Conservation (phyloP, 2,888 invertebrate species). For the Agrochola macilenta region DNA sequence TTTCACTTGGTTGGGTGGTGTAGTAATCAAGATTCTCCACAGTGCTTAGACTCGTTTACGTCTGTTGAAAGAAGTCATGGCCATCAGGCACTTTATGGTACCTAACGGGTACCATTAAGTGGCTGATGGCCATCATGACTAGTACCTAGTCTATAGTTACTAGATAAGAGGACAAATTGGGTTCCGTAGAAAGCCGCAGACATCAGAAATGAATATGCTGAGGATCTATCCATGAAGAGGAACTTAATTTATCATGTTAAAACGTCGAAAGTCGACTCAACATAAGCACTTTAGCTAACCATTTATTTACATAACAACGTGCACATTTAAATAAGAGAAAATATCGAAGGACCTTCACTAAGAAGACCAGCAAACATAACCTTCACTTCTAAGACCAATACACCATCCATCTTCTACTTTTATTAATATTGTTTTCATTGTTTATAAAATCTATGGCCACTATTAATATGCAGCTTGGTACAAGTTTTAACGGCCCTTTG, state of each 20-base stretch:
- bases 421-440: conserved; percentile 34
- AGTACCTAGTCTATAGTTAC: background rate
- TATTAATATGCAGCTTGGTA: conserved; percentile 29
- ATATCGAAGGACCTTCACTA: background rate
- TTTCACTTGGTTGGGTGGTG: background rate
- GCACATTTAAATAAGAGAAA: conserved; percentile 14
- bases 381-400: conserved; percentile 5
- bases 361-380: background rate
- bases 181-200: background rate
- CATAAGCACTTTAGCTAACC: background rate
- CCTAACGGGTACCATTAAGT: background rate
- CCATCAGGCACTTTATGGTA: background rate
- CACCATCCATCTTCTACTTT: background rate
- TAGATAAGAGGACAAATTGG: background rate
- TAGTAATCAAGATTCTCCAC: no score
- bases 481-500: conserved; percentile 57
- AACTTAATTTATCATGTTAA: background rate
- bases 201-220: background rate
- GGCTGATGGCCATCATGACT: no score
- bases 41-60: background rate
- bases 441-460: conserved; percentile 31
- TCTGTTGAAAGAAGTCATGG: background rate
- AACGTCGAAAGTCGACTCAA: conserved; percentile 1
- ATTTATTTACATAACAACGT: background rate
- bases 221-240: background rate